Evolutionary conservation across 2,888 invertebrate species (phyloP), one percentile per base, ranked within the genome.

Genomic region (Apotomis capreana): DNA sequence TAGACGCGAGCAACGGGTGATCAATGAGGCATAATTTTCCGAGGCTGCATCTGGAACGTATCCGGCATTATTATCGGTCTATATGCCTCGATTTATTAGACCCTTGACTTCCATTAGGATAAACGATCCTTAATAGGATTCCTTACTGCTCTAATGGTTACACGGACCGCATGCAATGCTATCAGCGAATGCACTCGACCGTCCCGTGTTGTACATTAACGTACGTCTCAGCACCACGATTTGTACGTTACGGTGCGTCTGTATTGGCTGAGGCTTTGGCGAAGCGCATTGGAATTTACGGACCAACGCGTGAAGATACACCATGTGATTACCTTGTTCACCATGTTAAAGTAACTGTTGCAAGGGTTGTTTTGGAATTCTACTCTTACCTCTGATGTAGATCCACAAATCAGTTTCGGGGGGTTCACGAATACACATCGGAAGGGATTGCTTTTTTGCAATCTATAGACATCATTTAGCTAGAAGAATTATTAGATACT

Each of bases 11-110:
- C 73, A 75, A 67, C 55, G 55, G 52, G 54, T 67, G 61, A 58
- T 78, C 83, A 80, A 82, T 78, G 76, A 78, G 64, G 61, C 65
- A 70, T 77, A 78, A 78, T 81, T 76, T 75, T 26, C 26, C 77
- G 44, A 65, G 61, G 63, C 51, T 55, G 60, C 77, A 76, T 78
- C 78, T 78, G 76, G 76, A 74, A 63, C 69, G 75, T 76, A 77
- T 76, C 72, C 74, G 74, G 71, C 75, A 54, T 77, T 76, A 77
- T 80, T 78, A 80, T 80, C 78, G 79, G 77, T 77, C 75, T 78
- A 76, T 78, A 77, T 78, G 76, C 78, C 74, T 71, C 75, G 68
- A 79, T 81, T 79, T 76, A 79, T 79, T 77, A 74, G 76, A 68
- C 62, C 69, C 70, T 76, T 74, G 70, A 71, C 74, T 75, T 77